Conservation (phyloP, 2,797 vertebrate genomes). For the Pogonophryne albipinna region DNA sequence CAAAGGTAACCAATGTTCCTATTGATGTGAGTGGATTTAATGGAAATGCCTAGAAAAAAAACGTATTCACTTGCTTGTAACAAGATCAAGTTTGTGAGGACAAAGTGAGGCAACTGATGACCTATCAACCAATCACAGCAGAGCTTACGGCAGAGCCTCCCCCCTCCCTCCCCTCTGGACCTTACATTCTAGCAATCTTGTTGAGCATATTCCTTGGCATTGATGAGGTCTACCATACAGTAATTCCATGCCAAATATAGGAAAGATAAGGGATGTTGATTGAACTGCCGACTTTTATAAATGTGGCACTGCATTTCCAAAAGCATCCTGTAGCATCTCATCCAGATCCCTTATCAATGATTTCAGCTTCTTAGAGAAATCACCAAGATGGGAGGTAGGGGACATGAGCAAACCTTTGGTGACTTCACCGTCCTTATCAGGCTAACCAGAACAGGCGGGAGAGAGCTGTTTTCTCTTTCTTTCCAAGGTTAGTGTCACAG, state of each 20-base stretch:
- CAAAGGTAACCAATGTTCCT: too few species aligned
- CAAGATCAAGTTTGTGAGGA: too few species aligned
- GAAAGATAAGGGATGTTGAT: background rate
- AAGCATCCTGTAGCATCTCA: background rate
- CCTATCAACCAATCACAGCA: too few species aligned
- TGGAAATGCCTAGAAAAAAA: too few species aligned
- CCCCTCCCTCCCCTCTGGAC: too few species aligned
- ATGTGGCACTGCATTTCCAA: background rate
- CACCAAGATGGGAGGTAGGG: background rate
- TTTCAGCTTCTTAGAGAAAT: slow-evolving; percentile 3
- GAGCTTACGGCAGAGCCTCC: too few species aligned
- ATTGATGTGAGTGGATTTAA: too few species aligned
- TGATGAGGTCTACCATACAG: background rate
- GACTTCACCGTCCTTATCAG: slow-evolving; percentile 4
- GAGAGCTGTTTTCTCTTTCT: slow-evolving; percentile 3
- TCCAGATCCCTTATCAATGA: background rate
- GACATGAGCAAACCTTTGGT: slow-evolving; percentile 1
- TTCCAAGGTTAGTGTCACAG: background rate
- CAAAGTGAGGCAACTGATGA: too few species aligned
- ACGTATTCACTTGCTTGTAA: too few species aligned
- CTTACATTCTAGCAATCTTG: too few species aligned
- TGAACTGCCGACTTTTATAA: background rate
- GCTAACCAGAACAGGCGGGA: background rate
- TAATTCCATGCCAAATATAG: background rate
- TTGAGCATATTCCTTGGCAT: background rate